Conservation (phyloP, 2,113 vertebrate genomes). For the Heloderma charlesbogerti region DNA sequence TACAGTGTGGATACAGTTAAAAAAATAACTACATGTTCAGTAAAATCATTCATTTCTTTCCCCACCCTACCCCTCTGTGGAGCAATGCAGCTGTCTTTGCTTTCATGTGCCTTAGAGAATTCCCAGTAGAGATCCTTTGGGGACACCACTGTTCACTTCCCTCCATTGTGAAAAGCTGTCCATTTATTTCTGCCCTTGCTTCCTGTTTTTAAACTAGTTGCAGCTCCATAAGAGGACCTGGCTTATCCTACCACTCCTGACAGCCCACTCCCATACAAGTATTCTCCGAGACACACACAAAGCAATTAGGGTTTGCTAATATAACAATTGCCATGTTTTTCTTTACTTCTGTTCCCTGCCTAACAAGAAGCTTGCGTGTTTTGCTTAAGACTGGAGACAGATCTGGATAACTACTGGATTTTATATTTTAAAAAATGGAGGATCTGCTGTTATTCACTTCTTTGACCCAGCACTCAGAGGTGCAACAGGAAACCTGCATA, state of each 20-base stretch:
- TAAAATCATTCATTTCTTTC: too few relatives aligned
- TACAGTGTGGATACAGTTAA: too few relatives aligned
- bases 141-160: constrained; percentile 13
- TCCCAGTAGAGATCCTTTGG: constrained; percentile 12
- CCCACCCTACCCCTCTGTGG: background rate
- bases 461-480: background rate
- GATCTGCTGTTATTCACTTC: background rate
- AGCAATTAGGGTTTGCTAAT: background rate
- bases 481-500: constrained; percentile 2
- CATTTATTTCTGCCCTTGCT: constrained; percentile 3
- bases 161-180: constrained; percentile 34
- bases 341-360: background rate
- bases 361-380: background rate
- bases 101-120: background rate
- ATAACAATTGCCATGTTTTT: background rate
- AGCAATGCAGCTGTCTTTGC: background rate
- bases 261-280: background rate
- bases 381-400: background rate
- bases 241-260: background rate
- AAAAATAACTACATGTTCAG: too few relatives aligned
- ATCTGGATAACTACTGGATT: background rate
- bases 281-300: background rate
- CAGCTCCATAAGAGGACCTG: background rate
- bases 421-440: background rate
- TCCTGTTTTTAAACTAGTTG: constrained; percentile 25